A percentile compares a stretch with the other conserved stretches of the same genome.
These are phyloP conservation scores for Pseudomyrmex gracilis DNA, from an alignment of 1,140 invertebrate species.

Conservation along the genomic window DNA sequence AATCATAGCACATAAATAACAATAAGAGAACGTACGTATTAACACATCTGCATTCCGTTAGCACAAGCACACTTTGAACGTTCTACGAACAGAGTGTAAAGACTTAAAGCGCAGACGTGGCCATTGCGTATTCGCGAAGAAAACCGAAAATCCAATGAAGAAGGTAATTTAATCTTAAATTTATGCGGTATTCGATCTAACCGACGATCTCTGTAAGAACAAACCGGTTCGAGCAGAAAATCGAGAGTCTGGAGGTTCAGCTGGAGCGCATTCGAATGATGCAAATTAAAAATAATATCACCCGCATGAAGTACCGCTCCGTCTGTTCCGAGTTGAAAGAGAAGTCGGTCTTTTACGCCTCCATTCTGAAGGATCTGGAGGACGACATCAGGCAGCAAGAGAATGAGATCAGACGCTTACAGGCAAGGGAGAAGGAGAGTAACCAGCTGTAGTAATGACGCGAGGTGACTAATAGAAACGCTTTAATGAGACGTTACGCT, in stretches of 20 bases:
- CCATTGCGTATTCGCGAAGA: slow-evolving; percentile 77
- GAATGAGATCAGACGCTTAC: slow-evolving; percentile 89
- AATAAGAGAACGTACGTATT: background rate
- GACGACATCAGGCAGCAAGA: slow-evolving; percentile 89
- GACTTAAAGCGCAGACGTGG: slow-evolving; percentile 1
- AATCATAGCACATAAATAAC: background rate
- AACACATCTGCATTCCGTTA: slow-evolving; percentile 9
- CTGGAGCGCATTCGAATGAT: slow-evolving; percentile 91
- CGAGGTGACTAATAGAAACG: background rate
- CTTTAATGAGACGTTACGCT: background rate
- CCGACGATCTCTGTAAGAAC: background rate
- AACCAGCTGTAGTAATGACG: background rate
- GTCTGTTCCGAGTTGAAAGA: slow-evolving; percentile 90
- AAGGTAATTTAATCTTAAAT: slow-evolving; percentile 75
- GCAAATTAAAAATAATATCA: slow-evolving; percentile 92
- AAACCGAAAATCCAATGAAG: slow-evolving; percentile 78
- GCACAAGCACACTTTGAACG: slow-evolving; percentile 27
- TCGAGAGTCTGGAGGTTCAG: slow-evolving; percentile 87
- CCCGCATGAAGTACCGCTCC: slow-evolving; percentile 91
- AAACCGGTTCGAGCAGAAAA: slow-evolving; percentile 85
- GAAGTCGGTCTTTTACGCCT: slow-evolving; percentile 90
- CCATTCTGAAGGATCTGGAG: slow-evolving; percentile 89
- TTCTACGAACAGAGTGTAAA: slow-evolving; percentile 39
- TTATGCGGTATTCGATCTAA: background rate
- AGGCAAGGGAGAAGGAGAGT: slow-evolving; percentile 68